phyloP scores from a whole-genome alignment of 2,888 invertebrate species.

The Dendrolimus houi region DNA sequence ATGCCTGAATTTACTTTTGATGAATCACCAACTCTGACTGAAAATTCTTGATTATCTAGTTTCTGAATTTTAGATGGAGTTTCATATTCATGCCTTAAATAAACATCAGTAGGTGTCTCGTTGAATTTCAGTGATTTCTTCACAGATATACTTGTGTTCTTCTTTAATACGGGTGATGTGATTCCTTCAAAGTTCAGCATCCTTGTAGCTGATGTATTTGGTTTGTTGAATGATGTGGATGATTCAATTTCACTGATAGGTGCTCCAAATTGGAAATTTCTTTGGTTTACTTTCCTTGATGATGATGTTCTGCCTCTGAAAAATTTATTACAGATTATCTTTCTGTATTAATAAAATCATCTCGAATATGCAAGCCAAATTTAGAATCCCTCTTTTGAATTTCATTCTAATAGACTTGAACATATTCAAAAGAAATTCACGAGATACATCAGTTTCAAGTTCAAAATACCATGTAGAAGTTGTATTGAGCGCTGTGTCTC shows the following conservation, averaged over 20 bases:
- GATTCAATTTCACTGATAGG: slow-evolving; percentile 53
- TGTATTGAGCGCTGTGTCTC: no score
- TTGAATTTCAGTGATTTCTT: slow-evolving; percentile 60
- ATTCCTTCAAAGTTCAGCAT: slow-evolving; percentile 67
- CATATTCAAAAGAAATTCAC: no score
- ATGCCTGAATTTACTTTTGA: no score
- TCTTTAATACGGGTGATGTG: slow-evolving; percentile 48
- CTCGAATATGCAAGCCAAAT: no score
- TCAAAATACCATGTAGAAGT: no score
- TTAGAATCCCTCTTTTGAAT: no score
- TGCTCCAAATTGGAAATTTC: slow-evolving; percentile 62
- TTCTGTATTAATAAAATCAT: no score
- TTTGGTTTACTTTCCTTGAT: slow-evolving; percentile 43
- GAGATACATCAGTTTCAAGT: no score
- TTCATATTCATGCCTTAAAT: slow-evolving; percentile 14
- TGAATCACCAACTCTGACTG: no score
- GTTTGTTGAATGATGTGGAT: slow-evolving; percentile 58
- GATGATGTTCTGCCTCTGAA: slow-evolving; percentile 34
- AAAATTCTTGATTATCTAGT: no score
- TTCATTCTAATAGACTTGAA: no score
- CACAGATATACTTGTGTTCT: slow-evolving; percentile 28
- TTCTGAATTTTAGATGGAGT: no score
- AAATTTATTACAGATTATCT: not conserved
- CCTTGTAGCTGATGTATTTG: slow-evolving; percentile 38
- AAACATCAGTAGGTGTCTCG: slow-evolving; percentile 42